Base-by-base conservation (phyloP, 2,113 vertebrate genomes). In the Oryzias curvinotus region DNA sequence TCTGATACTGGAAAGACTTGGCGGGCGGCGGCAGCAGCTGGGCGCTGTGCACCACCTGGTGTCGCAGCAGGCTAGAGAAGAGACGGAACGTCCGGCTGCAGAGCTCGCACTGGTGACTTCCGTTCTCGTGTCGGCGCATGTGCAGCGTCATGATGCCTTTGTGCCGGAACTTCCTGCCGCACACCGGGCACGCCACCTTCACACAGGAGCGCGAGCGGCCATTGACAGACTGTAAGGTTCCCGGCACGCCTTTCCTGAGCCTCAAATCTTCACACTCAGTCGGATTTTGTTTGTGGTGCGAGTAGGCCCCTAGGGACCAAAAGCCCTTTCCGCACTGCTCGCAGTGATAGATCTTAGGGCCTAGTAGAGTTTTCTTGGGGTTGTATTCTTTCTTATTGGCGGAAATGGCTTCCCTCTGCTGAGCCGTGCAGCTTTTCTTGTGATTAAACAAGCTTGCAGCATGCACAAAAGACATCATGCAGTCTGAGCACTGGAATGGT, bases 361-460 rank as follows among this genome's bases (percentile, higher is more conserved):
- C 92, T 14, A 93, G 59, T 15, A 93, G 88, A 7, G 90, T 91
- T 78, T 93, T 93, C 57, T 87, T 92, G 60, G 92, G 92, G 75
- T 93, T 92, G 54, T 92, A 93, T 62, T 70, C 75, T 73, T 87
- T 89, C 44, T 84, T 85, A 19, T 21, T 28, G 2, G 17, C 43
- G 3, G 58, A 63, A 28, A 64, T 52, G 47, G 73, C 58, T 16
- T 78, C 75, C 15, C 17, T 81, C 43, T 78, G 80, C 52, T 78
- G 70, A 14, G 76, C 55, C 0, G 71, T 65, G 67, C 86, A 91
- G 26, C 66, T 74, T 77, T 85, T 91, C 65, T 62, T 78, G 42
- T 90, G 88, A 69, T 79, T 89, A 54, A 78, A 78, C 25, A 92
- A 65, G 56, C 75, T 87, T 53, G 87, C 70, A 52, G 81, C 71